These are phyloP conservation scores for Heterochromis multidens DNA, from an alignment of 2,113 vertebrate genomes.

Conservation along the genomic window DNA sequence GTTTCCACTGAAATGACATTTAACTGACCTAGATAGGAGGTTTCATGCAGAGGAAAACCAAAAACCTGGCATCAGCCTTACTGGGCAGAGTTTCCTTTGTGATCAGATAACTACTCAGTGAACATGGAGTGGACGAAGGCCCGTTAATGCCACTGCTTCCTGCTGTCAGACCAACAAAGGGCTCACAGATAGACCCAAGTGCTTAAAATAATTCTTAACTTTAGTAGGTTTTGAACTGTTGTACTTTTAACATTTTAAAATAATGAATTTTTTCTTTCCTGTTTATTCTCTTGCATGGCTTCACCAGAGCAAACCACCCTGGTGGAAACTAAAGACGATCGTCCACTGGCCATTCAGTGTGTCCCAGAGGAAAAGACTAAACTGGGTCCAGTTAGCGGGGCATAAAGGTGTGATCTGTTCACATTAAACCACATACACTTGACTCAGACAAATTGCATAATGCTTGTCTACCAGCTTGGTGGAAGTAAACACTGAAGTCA, in stretches of 20 bases:
- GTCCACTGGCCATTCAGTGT: conserved; percentile 89
- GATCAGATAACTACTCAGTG: neutral
- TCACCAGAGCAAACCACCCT: conserved; percentile 81
- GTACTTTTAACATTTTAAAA: neutral
- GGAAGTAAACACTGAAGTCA: neutral
- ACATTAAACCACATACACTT: neutral
- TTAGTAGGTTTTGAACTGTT: neutral
- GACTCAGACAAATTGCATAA: neutral
- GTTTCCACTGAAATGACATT: conserved; percentile 53
- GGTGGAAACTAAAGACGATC: conserved; percentile 93
- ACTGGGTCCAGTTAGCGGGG: conserved; percentile 95
- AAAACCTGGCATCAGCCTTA: conserved; percentile 18
- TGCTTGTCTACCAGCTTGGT: neutral
- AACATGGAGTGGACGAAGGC: neutral
- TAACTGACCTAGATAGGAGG: conserved; percentile 37
- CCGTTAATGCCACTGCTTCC: neutral
- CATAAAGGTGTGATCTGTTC: conserved; percentile 84
- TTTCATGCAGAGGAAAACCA: conserved; percentile 3
- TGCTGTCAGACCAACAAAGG: neutral
- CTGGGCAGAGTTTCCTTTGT: neutral
- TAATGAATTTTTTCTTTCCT: neutral
- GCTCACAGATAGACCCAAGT: neutral
- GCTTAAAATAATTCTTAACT: neutral
- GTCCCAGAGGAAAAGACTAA: conserved; percentile 86
- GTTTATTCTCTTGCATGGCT: conserved; percentile 10